Percentiles rank a stretch among this genome's conserved stretches.
Conservation (phyloP, 2,888 invertebrate species). For the Nycteola revayana region DNA sequence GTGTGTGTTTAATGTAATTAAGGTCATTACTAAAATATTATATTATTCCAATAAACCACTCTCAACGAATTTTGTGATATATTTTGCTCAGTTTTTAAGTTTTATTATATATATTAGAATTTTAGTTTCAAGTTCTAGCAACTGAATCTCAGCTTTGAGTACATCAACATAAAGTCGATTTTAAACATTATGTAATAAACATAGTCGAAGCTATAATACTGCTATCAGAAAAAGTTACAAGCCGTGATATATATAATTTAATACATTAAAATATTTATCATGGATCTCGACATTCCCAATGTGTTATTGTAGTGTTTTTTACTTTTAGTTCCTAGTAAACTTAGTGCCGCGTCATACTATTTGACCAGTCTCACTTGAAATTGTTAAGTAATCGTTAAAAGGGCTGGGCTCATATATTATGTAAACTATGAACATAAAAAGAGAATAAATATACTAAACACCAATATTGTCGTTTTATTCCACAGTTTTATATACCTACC, state of each 20-base stretch:
- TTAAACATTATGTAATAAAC: too few relatives aligned
- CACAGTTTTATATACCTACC: too few relatives aligned
- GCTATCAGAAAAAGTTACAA: slow-evolving; percentile 22
- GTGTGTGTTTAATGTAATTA: too few relatives aligned
- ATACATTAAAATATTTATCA: slow-evolving; percentile 22
- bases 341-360: slow-evolving; percentile 43
- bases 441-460: slow-evolving; percentile 31
- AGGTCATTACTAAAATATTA: too few relatives aligned
- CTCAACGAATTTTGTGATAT: too few relatives aligned
- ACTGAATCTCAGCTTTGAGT: too few relatives aligned
- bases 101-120: too few relatives aligned
- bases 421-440: slow-evolving; percentile 34
- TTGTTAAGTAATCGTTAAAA: slow-evolving; percentile 34
- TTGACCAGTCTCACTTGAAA: slow-evolving; percentile 33
- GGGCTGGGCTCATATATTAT: slow-evolving; percentile 37
- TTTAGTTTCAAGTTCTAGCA: too few relatives aligned
- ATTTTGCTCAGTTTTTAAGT: too few relatives aligned
- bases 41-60: too few relatives aligned
- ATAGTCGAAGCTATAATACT: slow-evolving; percentile 11
- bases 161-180: too few relatives aligned
- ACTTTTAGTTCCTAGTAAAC: slow-evolving; percentile 44
- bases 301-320: slow-evolving; percentile 47
- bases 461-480: slow-evolving; percentile 8
- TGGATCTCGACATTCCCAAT: slow-evolving; percentile 75
- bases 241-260: background rate